Evolutionary conservation across 2,113 vertebrate species (phyloP).

Genomic region (Rhynchomys soricoides): DNA sequence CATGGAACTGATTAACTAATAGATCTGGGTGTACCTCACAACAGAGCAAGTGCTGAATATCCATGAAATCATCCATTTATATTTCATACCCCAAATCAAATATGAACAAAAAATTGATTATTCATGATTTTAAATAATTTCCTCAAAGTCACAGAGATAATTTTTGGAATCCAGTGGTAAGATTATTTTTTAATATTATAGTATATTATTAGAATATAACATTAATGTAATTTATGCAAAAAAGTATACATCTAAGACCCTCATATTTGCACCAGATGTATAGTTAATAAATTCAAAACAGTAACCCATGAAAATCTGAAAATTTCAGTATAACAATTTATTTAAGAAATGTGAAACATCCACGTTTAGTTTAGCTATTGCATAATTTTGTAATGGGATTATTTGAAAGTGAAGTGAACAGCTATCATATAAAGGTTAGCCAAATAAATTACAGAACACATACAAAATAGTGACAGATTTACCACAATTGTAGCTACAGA

Average conservation of each 20-base stretch:
- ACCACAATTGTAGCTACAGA: background rate
- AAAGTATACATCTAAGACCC: background rate
- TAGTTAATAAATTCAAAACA: background rate
- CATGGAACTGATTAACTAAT: background rate
- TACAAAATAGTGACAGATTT: background rate
- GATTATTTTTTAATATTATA: background rate
- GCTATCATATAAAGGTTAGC: background rate
- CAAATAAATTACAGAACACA: background rate
- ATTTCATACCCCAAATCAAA: background rate
- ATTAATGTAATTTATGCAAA: slow-evolving; percentile 3
- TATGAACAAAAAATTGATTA: background rate
- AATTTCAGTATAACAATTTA: background rate
- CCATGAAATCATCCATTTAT: background rate
- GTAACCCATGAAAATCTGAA: background rate
- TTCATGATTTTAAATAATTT: background rate
- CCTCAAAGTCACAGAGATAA: background rate
- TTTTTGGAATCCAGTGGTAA: background rate
- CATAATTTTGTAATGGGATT: background rate
- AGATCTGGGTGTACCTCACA: background rate
- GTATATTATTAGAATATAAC: background rate
- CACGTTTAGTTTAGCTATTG: background rate
- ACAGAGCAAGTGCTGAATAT: background rate
- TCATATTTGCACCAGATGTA: background rate
- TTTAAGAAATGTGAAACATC: background rate
- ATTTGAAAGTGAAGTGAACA: background rate